Conservation (phyloP, 1,140 invertebrate species). For the Drosophila tristis region DNA sequence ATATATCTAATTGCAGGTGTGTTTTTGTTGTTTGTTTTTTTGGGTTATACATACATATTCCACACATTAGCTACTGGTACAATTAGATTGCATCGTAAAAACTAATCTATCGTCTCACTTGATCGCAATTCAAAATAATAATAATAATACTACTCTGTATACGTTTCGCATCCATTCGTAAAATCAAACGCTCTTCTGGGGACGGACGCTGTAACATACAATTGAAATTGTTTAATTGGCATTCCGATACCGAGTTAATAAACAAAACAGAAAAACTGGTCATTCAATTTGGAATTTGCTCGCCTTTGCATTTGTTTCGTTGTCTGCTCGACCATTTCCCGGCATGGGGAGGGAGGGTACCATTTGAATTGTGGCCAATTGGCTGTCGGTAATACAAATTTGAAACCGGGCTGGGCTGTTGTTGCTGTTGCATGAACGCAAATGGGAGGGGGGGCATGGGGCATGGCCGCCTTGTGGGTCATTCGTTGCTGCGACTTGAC, state of each 20-base stretch:
- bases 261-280: constrained; percentile 54
- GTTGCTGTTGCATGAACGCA: constrained; percentile 21
- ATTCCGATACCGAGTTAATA: constrained; percentile 36
- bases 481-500: constrained; percentile 36
- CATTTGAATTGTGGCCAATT: constrained; percentile 21
- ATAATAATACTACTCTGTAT: constrained; percentile 68
- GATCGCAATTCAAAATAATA: constrained; percentile 34
- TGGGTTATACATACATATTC: constrained; percentile 43
- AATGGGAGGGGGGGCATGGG: constrained; percentile 6
- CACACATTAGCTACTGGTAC: constrained; percentile 60
- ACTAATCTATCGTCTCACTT: constrained; percentile 53
- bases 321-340: constrained; percentile 37
- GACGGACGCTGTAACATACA: constrained; percentile 61
- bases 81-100: constrained; percentile 73
- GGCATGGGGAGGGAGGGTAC: background rate
- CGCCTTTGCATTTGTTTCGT: constrained; percentile 38
- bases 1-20: constrained; percentile 35
- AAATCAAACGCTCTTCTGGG: constrained; percentile 56
- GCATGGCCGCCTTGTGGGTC: constrained; percentile 6
- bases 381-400: constrained; percentile 30
- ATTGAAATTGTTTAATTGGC: constrained; percentile 51
- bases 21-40: constrained; percentile 22
- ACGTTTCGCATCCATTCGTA: constrained; percentile 31
- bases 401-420: constrained; percentile 21
- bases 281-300: constrained; percentile 46